Percentiles rank a stretch among this genome's conserved stretches.
Conservation (phyloP, 1,140 invertebrate genomes). For the Ips nitidus region DNA sequence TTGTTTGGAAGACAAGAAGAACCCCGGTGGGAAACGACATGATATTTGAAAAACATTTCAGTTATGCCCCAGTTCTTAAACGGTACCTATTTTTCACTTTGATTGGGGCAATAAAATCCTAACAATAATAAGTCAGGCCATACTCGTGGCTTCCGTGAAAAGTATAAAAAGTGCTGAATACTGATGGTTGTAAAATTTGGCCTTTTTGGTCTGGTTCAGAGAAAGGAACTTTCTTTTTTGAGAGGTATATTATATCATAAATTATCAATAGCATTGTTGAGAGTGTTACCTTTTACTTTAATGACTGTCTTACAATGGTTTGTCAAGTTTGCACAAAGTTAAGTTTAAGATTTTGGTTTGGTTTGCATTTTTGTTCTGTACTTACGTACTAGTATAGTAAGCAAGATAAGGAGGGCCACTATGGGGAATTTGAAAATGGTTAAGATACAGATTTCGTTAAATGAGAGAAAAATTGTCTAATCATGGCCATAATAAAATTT, state of each 20-base stretch:
- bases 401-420: no score
- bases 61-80: slow-evolving; percentile 17
- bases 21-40: not conserved
- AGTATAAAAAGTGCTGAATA: slow-evolving; percentile 10
- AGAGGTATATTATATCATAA: not conserved
- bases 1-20: not conserved
- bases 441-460: no score
- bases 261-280: not conserved
- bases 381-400: no score
- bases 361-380: no score
- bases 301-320: no score
- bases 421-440: no score
- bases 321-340: no score
- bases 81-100: slow-evolving; percentile 17
- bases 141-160: slow-evolving; percentile 27
- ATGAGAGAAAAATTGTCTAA: no score
- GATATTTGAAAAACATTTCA: slow-evolving; percentile 24
- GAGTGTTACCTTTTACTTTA: no score
- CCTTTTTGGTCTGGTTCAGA: slow-evolving; percentile 2
- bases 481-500: no score
- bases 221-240: slow-evolving; percentile 6
- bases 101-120: slow-evolving; percentile 10
- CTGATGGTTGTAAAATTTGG: slow-evolving; percentile 1
- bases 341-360: no score
- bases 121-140: slow-evolving; percentile 19